Conservation (phyloP, 2,888 invertebrate genomes). For the Eupithecia centaureata region DNA sequence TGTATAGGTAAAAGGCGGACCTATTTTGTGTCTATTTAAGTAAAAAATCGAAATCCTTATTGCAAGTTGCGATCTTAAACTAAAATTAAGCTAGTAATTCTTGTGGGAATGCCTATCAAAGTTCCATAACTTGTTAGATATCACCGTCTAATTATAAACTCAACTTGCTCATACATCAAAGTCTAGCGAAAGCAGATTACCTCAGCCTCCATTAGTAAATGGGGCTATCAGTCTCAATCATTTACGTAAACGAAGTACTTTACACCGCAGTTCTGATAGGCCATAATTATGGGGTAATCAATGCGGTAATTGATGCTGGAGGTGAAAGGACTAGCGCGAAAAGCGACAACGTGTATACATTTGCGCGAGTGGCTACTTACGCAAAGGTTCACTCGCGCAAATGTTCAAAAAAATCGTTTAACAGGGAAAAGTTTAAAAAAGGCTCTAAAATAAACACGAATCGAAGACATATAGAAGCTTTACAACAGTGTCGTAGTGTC, state of each 20-base stretch:
- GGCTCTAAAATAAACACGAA: too few relatives aligned
- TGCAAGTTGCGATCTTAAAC: not conserved
- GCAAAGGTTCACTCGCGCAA: too few relatives aligned
- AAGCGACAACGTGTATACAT: too few relatives aligned
- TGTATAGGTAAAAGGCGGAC: not conserved
- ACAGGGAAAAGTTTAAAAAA: too few relatives aligned
- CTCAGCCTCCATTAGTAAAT: constrained; percentile 25
- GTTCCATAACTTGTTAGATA: not conserved
- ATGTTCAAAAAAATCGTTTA: too few relatives aligned
- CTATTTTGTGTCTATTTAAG: not conserved
- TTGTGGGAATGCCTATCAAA: not conserved
- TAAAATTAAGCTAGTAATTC: not conserved
- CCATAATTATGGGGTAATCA: constrained; percentile 14
- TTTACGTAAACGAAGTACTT: constrained; percentile 19
- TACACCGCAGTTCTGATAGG: constrained; percentile 18
- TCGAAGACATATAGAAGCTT: too few relatives aligned
- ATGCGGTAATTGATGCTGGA: not conserved
- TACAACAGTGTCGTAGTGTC: too few relatives aligned
- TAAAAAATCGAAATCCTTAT: not conserved
- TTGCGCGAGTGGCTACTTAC: too few relatives aligned
- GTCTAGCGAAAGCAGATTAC: constrained; percentile 11
- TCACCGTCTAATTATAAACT: constrained; percentile 4
- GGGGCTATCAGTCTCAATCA: constrained; percentile 23
- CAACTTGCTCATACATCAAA: constrained; percentile 8
- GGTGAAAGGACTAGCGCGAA: too few relatives aligned